Base-by-base conservation (phyloP, 2,888 invertebrate species). In the Linnaemya vulpina region DNA sequence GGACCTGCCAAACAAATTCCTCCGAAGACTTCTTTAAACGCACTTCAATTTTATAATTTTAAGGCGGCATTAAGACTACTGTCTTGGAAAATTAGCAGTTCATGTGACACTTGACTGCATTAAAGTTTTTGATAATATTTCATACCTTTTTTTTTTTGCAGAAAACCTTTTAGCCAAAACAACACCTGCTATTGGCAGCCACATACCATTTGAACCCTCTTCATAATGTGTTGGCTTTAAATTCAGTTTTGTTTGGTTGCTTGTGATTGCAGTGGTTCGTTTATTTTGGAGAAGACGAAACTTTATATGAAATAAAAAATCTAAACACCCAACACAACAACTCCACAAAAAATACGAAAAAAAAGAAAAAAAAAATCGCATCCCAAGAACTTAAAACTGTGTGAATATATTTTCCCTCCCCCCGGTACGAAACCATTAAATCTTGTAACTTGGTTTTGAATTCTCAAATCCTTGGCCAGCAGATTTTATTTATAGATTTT, bases 141-240 rank as follows among this genome's bases (percentile, higher is more conserved):
- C 7, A 49, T n/a, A 5, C n/a, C 5, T 30, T 2, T 30, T 30
- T 5, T 30, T 30, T 30, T 30, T 30, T n/a, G n/a, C 2, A 30
- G 30, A 30, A 30, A 30, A 30, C 30, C 30, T 3, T 30, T 30
- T 30, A 30, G 5, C 3, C 9, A 46, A 65, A 55, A 70, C 7
- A 22, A 40, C 40, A 38, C 55, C 70, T 20, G 20, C 2, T 35
- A 17, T 4, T 49, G n/a, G n/a, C 60, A 70, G 17, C 74, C 74
- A 81, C 74, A 78, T 82, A 79, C 65, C 79, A 82, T 82, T 85
- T 82, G 82, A 85, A 82, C 82, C 79, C 68, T 82, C 51, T 65
- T 20, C 38, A 40, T 22, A 53, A 53, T 55, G 63, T 53, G 46
- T 67, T 60, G 20, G 49, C n/a, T 67, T 58, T 43, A 51, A 78